Evolutionary conservation across 2,113 vertebrate species (phyloP).

Genomic region (Meleagris gallopavo): DNA sequence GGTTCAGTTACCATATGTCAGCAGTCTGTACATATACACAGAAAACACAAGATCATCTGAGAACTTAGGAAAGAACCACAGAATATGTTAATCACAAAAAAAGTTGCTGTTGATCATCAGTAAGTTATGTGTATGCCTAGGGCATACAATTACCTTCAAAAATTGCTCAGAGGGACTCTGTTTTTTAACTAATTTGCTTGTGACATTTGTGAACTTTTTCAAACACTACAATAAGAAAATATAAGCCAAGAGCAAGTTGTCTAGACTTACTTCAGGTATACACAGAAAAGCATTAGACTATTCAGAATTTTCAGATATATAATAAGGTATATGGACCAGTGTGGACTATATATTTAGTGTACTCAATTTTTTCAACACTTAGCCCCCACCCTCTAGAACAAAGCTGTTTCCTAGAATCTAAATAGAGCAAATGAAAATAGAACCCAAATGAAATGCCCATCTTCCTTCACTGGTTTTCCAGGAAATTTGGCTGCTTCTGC

Average conservation of each 20-base stretch:
- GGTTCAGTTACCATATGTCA: slow-evolving; percentile 45
- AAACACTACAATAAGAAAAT: background rate
- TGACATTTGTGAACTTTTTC: background rate
- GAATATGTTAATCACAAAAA: slow-evolving; percentile 43
- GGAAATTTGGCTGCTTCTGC: background rate
- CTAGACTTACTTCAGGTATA: background rate
- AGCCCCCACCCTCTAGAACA: background rate
- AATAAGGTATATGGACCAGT: rapidly evolving
- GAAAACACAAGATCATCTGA: slow-evolving; percentile 36
- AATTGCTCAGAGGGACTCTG: background rate
- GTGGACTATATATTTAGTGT: rapidly evolving
- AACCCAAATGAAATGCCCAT: background rate
- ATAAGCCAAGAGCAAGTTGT: background rate
- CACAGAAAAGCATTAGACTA: background rate
- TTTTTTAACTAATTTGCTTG: background rate
- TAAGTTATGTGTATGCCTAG: background rate
- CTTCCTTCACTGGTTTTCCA: background rate
- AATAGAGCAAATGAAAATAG: background rate
- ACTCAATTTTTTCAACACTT: background rate
- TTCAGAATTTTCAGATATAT: background rate
- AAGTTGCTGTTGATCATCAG: slow-evolving; percentile 23
- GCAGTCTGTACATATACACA: background rate
- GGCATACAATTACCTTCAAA: background rate
- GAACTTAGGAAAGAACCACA: slow-evolving; percentile 9
- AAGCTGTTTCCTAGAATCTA: too few species aligned